These are phyloP conservation scores for Tiliacea citrago DNA, from an alignment of 2,888 invertebrate genomes.

Conservation along the genomic window DNA sequence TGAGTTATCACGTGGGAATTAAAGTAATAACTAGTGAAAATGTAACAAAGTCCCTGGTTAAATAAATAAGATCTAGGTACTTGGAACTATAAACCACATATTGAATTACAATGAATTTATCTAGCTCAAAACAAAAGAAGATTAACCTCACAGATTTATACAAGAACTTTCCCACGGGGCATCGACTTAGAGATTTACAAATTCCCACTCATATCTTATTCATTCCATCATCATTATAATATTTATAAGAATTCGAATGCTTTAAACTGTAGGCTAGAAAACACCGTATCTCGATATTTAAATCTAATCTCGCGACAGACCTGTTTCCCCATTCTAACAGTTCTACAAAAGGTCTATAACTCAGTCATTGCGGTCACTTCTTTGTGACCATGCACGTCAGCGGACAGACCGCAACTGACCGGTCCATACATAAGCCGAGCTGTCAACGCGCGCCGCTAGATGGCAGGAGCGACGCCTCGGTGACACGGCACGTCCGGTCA, in stretches of 20 bases:
- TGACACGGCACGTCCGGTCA: conserved; percentile 52
- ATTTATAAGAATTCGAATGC: conserved; percentile 15
- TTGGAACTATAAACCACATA: background rate
- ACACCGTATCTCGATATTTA: conserved; percentile 20
- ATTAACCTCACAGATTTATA: background rate
- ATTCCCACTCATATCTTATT: conserved; percentile 12
- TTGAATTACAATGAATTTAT: background rate
- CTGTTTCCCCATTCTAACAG: conserved; percentile 34
- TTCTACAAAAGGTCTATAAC: conserved; percentile 57
- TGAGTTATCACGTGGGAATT: conserved; percentile 47
- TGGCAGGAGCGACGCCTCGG: conserved; percentile 51
- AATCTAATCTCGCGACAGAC: conserved; percentile 17
- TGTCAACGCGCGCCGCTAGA: conserved; percentile 50
- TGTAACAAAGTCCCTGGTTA: background rate
- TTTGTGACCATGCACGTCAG: conserved; percentile 38
- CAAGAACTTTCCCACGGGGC: conserved; percentile 5
- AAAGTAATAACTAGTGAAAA: background rate
- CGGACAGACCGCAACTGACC: conserved; percentile 48
- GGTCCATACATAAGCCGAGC: conserved; percentile 52
- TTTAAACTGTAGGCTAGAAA: conserved; percentile 1
- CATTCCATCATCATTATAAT: conserved; percentile 4
- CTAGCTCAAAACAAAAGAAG: conserved; percentile 4
- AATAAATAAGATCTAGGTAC: background rate
- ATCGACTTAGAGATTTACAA: background rate
- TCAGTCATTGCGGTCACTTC: conserved; percentile 43